phyloP scores from a whole-genome alignment of 2,797 vertebrate genomes.

The Lagocephalus sceleratus region DNA sequence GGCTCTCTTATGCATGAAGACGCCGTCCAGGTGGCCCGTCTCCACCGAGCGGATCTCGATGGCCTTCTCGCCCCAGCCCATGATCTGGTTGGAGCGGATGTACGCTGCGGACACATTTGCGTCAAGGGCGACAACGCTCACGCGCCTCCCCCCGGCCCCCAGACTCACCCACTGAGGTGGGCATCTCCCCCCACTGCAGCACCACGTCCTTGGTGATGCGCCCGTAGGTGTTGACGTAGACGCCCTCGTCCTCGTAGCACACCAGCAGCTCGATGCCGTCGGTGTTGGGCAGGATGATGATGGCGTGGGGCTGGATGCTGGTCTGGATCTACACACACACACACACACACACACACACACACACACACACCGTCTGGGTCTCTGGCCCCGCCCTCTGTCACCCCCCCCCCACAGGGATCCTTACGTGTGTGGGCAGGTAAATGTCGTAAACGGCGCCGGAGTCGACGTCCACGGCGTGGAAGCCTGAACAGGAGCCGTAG shows the following conservation, averaged over 20 bases:
- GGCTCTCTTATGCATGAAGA: slow-evolving; percentile 94
- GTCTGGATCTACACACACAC: slow-evolving; percentile 80
- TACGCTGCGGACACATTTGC: slow-evolving; percentile 70
- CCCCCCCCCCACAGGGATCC: not conserved
- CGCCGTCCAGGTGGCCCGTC: slow-evolving; percentile 88
- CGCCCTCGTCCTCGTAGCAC: slow-evolving; percentile 91
- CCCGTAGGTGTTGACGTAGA: slow-evolving; percentile 91
- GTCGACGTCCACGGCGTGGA: slow-evolving; percentile 91
- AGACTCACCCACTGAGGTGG: slow-evolving; percentile 92
- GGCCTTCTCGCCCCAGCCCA: slow-evolving; percentile 94
- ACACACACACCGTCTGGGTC: slow-evolving; percentile 48
- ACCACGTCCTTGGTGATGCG: slow-evolving; percentile 95
- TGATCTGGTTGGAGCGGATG: slow-evolving; percentile 93
- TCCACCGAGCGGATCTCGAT: slow-evolving; percentile 93
- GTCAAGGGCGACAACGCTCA: too few relatives aligned
- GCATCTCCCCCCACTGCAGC: slow-evolving; percentile 99
- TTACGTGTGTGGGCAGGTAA: slow-evolving; percentile 82
- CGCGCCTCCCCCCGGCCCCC: fast-evolving
- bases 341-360: not conserved
- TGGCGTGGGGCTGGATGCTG: slow-evolving; percentile 86
- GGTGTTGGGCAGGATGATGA: slow-evolving; percentile 89
- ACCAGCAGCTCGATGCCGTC: slow-evolving; percentile 91
- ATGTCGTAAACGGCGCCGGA: slow-evolving; percentile 91
- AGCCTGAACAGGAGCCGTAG: slow-evolving; percentile 87
- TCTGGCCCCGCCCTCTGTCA: too few relatives aligned